These are phyloP conservation scores for Nomada goodeniana DNA, from an alignment of 2,888 invertebrate genomes.

Conservation along the genomic window DNA sequence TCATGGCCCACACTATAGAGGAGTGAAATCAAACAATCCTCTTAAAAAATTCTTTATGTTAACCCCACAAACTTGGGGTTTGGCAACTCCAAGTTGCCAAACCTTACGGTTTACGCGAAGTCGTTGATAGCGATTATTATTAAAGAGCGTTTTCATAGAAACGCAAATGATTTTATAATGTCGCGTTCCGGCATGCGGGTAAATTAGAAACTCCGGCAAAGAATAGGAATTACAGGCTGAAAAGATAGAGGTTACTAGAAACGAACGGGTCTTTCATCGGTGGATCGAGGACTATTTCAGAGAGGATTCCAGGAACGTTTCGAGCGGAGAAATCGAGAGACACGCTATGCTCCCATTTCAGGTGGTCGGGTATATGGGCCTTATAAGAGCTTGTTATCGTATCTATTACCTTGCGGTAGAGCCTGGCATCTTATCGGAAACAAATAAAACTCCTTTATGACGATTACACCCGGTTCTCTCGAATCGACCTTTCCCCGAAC, in stretches of 20 bases:
- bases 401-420: conserved; percentile 55
- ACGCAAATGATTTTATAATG: conserved; percentile 52
- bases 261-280: conserved; percentile 34
- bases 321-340: conserved; percentile 60
- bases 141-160: conserved; percentile 25
- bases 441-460: conserved; percentile 60
- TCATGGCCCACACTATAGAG: too few species aligned
- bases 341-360: conserved; percentile 59
- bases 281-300: conserved; percentile 54
- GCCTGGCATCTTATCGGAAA: conserved; percentile 51
- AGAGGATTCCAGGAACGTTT: conserved; percentile 61
- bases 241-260: conserved; percentile 53
- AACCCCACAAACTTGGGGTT: too few species aligned
- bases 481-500: conserved; percentile 64
- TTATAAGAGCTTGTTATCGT: conserved; percentile 54
- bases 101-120: not conserved
- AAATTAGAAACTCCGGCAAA: conserved; percentile 47
- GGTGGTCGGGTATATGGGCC: conserved; percentile 46
- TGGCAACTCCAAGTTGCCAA: too few species aligned
- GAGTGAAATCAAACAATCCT: too few species aligned
- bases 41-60: too few species aligned
- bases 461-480: conserved; percentile 55
- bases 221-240: conserved; percentile 20
- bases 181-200: conserved; percentile 18
- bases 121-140: conserved; percentile 17